Evolutionary conservation across 2,888 invertebrate species (phyloP), one percentile per base, ranked within the genome.

Genomic region (Campoplex capitator): DNA sequence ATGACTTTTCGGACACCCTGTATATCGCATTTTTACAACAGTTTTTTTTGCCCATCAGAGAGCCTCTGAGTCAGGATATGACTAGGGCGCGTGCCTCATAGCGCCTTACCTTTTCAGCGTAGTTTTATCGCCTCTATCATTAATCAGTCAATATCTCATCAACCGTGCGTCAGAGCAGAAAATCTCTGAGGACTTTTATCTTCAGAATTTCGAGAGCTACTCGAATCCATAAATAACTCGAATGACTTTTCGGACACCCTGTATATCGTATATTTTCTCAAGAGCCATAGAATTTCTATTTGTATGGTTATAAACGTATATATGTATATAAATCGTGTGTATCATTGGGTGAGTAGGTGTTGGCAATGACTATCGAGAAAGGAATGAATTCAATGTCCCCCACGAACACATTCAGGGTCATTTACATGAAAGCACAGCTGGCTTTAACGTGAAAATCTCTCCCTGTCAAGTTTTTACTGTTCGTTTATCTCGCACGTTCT

Each of bases 301-400:
- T 62, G 62, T 62, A 83, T 48, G 32, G 75, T 8, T 62, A 71
- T 58, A 62, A 62, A 62, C 62, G 62, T 62, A 62, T 16, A 62
- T 16, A 32, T 62, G 16, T 32, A 62, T 62, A 62, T 58, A 23
- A 38, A 51, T 38, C 48, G 28, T n/a, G 18, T 28, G 6, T 67
- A 23, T 68, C 73, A 70, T 54, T 16, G 38, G 35, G 65, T 62
- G 86, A 86, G 86, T 86, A 79, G 86, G 86, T 79, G 86, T 79
- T 86, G 86, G 86, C 86, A 86, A 86, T 83, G 86, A 86, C 79
- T 86, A 86, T 86, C 75, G 86, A 76, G 86, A 86, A 86, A 83
- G 83, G 86, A 86, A 86, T 86, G 79, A 86, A 86, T 86, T 80
- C 83, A 86, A 86, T 83, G 83, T 75, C 83, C 68, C 65, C 78